phyloP scores from a whole-genome alignment of 2,797 vertebrate species.

The Zenarchopterus dispar region DNA sequence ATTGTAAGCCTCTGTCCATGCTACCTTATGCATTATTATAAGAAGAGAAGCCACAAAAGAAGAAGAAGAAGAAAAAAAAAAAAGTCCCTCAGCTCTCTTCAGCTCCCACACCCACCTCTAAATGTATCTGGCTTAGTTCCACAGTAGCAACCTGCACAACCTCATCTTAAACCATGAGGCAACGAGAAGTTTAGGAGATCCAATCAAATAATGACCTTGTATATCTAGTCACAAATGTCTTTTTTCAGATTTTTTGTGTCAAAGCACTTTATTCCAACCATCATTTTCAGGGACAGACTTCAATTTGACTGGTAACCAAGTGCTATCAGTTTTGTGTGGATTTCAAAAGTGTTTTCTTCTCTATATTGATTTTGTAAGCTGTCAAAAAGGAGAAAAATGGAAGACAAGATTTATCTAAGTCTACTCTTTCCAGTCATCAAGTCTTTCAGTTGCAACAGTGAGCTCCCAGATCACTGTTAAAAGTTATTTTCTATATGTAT shows the following conservation, averaged over 20 bases:
- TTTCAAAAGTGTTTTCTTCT: constrained; percentile 39
- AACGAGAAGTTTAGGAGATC: constrained; percentile 48
- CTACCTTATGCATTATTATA: constrained; percentile 80
- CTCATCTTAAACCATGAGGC: constrained; percentile 50
- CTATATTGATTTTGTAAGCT: constrained; percentile 42
- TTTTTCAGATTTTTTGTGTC: constrained; percentile 51
- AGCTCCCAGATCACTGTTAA: constrained; percentile 31
- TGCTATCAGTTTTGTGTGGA: constrained; percentile 43
- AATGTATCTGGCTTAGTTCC: constrained; percentile 68
- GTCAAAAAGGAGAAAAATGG: constrained; percentile 57
- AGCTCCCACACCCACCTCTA: constrained; percentile 63
- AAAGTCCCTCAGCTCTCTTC: constrained; percentile 57
- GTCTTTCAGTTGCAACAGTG: constrained; percentile 22
- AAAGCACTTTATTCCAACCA: constrained; percentile 40
- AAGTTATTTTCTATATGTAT: constrained; percentile 26
- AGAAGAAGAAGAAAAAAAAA: constrained; percentile 47
- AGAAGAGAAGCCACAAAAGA: constrained; percentile 72
- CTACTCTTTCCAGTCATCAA: constrained; percentile 27
- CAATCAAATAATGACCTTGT: constrained; percentile 51
- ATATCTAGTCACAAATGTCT: constrained; percentile 55
- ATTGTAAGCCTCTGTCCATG: constrained; percentile 85
- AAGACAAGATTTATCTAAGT: constrained; percentile 69
- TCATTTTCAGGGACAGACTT: constrained; percentile 31
- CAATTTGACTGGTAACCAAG: constrained; percentile 38
- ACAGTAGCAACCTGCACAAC: constrained; percentile 64